Percentiles rank a stretch among this genome's conserved stretches.
phyloP scores from a whole-genome alignment of 2,797 vertebrate species.

The Hirundo rustica region DNA sequence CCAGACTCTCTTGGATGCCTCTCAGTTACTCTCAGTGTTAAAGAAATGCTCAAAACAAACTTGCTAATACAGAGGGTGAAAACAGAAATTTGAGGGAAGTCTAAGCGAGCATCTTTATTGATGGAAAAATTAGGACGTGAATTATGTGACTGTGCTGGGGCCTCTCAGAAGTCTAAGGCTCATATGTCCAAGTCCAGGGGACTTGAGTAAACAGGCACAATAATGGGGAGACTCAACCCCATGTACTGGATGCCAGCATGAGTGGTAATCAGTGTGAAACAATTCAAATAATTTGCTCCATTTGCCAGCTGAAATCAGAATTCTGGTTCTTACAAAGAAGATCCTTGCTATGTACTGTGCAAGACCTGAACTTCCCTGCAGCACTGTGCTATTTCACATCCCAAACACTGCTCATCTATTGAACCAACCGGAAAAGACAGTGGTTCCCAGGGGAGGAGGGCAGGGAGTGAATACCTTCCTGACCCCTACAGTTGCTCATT shows the following conservation, averaged over 20 bases:
- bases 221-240: not conserved
- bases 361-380: not conserved
- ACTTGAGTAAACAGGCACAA: not conserved
- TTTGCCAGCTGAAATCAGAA: not conserved
- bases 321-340: not conserved
- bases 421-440: constrained; percentile 22
- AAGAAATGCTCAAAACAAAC: not conserved
- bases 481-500: constrained; percentile 61
- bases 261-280: not conserved
- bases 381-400: not conserved
- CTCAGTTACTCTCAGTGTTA: not conserved
- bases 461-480: constrained; percentile 59
- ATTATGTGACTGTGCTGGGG: rapidly evolving
- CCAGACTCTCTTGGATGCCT: not conserved
- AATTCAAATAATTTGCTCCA: not conserved
- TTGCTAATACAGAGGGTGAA: not conserved
- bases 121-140: not conserved
- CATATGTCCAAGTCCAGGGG: rapidly evolving
- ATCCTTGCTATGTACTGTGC: not conserved
- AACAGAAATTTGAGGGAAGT: not conserved
- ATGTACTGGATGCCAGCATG: rapidly evolving
- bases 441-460: constrained; percentile 48
- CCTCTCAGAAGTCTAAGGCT: not conserved
- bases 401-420: not conserved
- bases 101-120: rapidly evolving